Evolutionary conservation across 2,888 invertebrate genomes (phyloP).

Genomic region (Erebia aethiops): DNA sequence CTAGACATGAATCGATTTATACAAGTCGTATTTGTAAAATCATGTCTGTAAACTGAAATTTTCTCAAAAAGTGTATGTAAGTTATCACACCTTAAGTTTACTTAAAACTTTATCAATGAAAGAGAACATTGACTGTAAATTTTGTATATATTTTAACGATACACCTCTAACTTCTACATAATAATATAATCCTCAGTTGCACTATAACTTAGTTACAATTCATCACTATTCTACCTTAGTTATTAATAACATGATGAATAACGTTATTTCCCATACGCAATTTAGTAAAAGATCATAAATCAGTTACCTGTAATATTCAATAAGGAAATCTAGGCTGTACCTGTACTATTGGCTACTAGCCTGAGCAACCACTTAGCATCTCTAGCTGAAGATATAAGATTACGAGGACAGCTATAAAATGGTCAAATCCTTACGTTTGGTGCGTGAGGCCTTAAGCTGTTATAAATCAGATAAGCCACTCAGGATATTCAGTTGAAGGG

Average conservation of each 20-base stretch:
- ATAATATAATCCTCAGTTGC: not conserved
- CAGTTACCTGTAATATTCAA: conserved; percentile 10
- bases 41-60: too few species aligned
- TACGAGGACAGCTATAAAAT: too few species aligned
- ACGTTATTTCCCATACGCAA: conserved; percentile 13
- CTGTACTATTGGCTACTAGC: not conserved
- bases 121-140: not conserved
- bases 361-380: too few species aligned
- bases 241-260: conserved; percentile 13
- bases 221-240: conserved; percentile 5
- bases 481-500: too few species aligned
- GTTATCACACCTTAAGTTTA: not conserved
- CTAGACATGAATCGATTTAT: too few species aligned
- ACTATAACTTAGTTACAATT: not conserved
- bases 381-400: too few species aligned
- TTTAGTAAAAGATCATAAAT: conserved; percentile 9
- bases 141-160: too few species aligned
- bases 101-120: not conserved
- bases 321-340: not conserved
- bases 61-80: too few species aligned
- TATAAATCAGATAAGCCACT: too few species aligned
- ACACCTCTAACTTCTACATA: not conserved
- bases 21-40: too few species aligned
- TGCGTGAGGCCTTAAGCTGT: too few species aligned
- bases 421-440: too few species aligned